A percentile compares a stretch with the other conserved stretches of the same genome.
phyloP scores from a whole-genome alignment of 2,797 vertebrate genomes.

The Percopsis omiscomaycus region DNA sequence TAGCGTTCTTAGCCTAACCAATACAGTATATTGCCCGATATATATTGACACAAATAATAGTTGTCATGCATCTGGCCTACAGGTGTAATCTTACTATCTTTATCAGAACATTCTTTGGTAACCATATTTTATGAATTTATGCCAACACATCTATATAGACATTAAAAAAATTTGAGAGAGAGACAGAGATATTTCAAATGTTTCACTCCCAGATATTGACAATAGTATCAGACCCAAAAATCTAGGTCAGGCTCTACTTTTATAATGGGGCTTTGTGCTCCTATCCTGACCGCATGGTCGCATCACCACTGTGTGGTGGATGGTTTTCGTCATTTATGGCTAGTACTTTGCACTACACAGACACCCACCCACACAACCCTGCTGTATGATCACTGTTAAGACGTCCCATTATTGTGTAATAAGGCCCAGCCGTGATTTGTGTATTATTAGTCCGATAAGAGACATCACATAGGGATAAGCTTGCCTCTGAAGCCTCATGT shows the following conservation, averaged over 20 bases:
- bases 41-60: neutral
- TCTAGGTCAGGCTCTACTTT: too few species aligned
- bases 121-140: too few species aligned
- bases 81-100: conserved; percentile 2
- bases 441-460: conserved; percentile 39
- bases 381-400: conserved; percentile 11
- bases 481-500: conserved; percentile 54
- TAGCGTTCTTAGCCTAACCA: conserved; percentile 5
- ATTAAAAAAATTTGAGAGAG: too few species aligned
- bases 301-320: neutral
- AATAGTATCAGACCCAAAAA: too few species aligned
- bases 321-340: neutral
- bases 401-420: conserved; percentile 24
- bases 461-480: conserved; percentile 34
- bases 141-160: too few species aligned
- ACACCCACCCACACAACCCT: neutral
- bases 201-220: too few species aligned
- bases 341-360: neutral
- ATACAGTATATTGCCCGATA: too few species aligned
- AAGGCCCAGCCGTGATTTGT: conserved; percentile 26
- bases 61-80: conserved; percentile 17
- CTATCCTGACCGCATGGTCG: neutral
- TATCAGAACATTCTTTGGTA: too few species aligned
- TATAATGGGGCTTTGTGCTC: neutral
- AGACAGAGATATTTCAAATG: conserved; percentile 4